A percentile compares a stretch with the other conserved stretches of the same genome.
Evolutionary conservation across 53 echinoderm and acorn worm species (phyloP).

Genomic region (Antedon mediterranea): DNA sequence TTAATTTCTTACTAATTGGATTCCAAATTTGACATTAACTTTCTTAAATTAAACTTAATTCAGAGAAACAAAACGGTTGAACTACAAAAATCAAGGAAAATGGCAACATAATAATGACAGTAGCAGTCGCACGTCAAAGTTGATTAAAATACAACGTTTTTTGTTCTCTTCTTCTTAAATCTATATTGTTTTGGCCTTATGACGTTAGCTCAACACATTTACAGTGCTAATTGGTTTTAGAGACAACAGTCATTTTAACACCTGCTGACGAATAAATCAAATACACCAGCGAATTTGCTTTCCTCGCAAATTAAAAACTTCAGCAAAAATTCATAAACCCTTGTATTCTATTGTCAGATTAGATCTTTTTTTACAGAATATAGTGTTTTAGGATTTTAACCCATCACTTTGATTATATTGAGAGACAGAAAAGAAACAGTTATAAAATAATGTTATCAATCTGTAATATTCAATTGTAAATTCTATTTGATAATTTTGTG

Average conservation of each 20-base stretch:
- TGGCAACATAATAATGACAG: neutral
- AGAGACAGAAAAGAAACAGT: too few relatives aligned
- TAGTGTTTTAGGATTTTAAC: too few relatives aligned
- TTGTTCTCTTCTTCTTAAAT: neutral
- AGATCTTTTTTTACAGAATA: too few relatives aligned
- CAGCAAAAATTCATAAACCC: neutral
- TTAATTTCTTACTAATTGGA: too few relatives aligned
- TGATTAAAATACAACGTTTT: neutral
- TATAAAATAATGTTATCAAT: too few relatives aligned
- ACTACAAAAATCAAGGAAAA: too few relatives aligned
- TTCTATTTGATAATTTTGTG: too few relatives aligned
- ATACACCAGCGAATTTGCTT: neutral
- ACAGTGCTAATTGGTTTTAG: neutral
- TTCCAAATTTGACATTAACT: too few relatives aligned
- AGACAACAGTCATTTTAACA: neutral
- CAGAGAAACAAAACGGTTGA: too few relatives aligned
- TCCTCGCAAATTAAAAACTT: neutral
- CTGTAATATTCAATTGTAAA: too few relatives aligned
- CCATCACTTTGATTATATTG: too few relatives aligned
- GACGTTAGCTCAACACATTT: neutral
- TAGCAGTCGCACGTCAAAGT: neutral
- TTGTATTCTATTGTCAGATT: neutral
- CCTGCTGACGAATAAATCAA: neutral
- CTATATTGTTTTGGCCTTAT: constrained; percentile 1
- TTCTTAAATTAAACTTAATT: too few relatives aligned